These are phyloP conservation scores for Melanotaenia parkinsoni DNA, from an alignment of 2,797 vertebrate genomes.

Conservation along the genomic window DNA sequence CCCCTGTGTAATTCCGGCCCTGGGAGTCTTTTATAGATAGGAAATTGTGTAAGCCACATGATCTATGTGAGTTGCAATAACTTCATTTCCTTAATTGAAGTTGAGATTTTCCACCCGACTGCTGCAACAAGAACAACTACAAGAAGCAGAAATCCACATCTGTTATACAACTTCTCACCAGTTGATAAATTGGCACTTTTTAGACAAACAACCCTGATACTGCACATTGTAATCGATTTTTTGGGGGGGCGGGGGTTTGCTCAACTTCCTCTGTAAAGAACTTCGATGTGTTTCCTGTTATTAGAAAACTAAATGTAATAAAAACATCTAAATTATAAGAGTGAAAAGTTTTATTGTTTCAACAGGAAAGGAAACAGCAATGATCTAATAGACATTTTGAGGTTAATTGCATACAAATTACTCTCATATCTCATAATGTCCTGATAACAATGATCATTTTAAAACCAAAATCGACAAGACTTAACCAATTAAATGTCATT, in stretches of 20 bases:
- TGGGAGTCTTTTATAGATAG: too few species aligned
- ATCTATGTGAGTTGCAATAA: too few species aligned
- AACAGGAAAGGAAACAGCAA: neutral
- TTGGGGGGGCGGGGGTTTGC: neutral
- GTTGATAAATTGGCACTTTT: neutral
- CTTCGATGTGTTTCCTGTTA: neutral
- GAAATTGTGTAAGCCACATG: too few species aligned
- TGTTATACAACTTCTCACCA: too few species aligned
- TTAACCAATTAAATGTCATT: too few species aligned
- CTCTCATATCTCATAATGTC: neutral
- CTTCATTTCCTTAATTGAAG: too few species aligned
- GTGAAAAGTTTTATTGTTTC: constrained; percentile 1
- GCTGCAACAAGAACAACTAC: too few species aligned
- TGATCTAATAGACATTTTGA: neutral
- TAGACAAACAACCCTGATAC: neutral
- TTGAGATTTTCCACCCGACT: too few species aligned
- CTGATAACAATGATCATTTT: neutral
- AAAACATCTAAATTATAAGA: neutral
- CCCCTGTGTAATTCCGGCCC: too few species aligned
- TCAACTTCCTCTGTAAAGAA: neutral
- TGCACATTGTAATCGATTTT: neutral
- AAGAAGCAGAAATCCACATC: too few species aligned
- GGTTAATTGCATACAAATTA: neutral
- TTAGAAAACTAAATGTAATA: neutral
- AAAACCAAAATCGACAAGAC: neutral